Conservation (phyloP, 2,888 invertebrate species). For the Scaptomyza reducta region DNA sequence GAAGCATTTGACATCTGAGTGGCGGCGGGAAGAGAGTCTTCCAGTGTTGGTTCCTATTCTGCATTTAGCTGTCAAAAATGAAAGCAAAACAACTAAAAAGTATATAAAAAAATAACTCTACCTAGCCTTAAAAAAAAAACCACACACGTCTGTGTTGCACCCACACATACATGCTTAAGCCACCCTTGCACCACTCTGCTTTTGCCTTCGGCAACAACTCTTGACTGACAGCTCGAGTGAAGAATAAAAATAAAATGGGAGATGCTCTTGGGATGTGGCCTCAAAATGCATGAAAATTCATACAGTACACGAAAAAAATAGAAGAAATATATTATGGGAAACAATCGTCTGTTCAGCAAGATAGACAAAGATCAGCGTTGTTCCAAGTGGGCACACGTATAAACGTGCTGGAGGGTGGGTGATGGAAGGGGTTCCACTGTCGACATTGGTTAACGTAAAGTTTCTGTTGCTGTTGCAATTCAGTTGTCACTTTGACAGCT, state of each 20-base stretch:
- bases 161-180: conserved; percentile 39
- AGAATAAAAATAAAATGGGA: conserved; percentile 26
- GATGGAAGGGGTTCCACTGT: conserved; percentile 32
- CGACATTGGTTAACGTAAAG: conserved; percentile 62
- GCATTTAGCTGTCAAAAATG: conserved; percentile 77
- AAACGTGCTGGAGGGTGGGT: conserved; percentile 3
- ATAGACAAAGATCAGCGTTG: conserved; percentile 31
- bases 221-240: conserved; percentile 72
- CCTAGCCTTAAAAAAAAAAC: conserved; percentile 38
- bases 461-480: conserved; percentile 59
- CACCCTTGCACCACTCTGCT: background rate
- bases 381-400: conserved; percentile 41
- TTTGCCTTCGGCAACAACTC: conserved; percentile 10
- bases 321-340: conserved; percentile 64
- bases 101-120: conserved; percentile 18
- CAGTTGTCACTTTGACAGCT: conserved; percentile 76
- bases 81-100: conserved; percentile 53
- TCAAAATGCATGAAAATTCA: conserved; percentile 75
- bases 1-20: conserved; percentile 68
- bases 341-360: conserved; percentile 58
- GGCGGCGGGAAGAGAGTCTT: conserved; percentile 43
- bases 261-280: conserved; percentile 62
- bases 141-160: conserved; percentile 43
- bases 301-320: conserved; percentile 52
- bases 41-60: conserved; percentile 49